Conservation (phyloP, 2,113 vertebrate genomes). For the Octodon degus region DNA sequence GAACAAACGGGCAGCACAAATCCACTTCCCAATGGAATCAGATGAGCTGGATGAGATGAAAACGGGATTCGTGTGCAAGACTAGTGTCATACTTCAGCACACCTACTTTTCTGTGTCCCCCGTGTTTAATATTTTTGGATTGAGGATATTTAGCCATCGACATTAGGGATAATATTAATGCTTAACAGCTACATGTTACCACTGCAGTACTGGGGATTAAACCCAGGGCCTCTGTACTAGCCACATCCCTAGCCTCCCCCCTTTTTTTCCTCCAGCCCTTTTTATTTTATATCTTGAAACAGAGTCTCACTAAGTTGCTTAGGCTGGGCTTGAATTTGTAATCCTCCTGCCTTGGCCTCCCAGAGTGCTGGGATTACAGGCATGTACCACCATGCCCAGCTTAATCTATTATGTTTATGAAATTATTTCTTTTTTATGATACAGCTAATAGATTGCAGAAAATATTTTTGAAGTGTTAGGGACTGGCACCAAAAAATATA, state of each 20-base stretch:
- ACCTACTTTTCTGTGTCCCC: background rate
- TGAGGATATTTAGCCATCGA: background rate
- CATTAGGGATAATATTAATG: background rate
- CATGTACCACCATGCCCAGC: background rate
- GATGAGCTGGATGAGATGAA: background rate
- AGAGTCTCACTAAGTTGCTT: background rate
- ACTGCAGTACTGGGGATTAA: background rate
- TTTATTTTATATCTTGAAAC: background rate
- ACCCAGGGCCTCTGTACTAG: background rate
- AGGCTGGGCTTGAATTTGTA: background rate
- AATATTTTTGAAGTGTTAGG: slow-evolving; percentile 13
- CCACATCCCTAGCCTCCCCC: background rate
- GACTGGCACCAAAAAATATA: background rate
- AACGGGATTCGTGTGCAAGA: background rate
- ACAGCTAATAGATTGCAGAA: background rate
- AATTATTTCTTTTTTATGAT: slow-evolving; percentile 5
- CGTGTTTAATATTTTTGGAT: slow-evolving; percentile 18
- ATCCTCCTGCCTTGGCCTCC: background rate
- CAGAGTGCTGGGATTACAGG: background rate
- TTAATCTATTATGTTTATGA: slow-evolving; percentile 34
- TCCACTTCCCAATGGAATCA: background rate
- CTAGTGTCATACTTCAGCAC: background rate
- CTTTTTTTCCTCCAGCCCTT: background rate
- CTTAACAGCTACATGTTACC: background rate
- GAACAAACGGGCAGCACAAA: background rate